phyloP scores from a whole-genome alignment of 2,113 vertebrate genomes.

The Pungitius pungitius region DNA sequence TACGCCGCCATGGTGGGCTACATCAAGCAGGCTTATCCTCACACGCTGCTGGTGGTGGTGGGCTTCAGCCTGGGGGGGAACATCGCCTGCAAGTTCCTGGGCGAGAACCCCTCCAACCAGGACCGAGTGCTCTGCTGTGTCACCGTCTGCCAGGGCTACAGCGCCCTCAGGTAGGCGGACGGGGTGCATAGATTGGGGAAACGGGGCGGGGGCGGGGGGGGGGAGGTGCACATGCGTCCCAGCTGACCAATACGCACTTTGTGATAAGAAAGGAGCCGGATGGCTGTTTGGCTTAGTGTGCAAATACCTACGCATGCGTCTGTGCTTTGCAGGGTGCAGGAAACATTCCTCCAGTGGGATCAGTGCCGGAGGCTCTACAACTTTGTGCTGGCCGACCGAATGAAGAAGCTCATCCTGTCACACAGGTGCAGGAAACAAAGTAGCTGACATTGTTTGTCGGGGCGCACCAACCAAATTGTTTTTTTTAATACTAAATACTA shows the following conservation, averaged over 20 bases:
- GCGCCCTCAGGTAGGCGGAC: slow-evolving; percentile 87
- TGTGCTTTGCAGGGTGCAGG: slow-evolving; percentile 84
- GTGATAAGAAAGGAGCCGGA: not conserved
- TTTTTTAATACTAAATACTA: not conserved
- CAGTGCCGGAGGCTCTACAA: slow-evolving; percentile 94
- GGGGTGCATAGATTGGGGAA: too few relatives aligned
- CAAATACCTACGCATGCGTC: not conserved
- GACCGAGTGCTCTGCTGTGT: slow-evolving; percentile 90
- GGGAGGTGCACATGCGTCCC: not conserved
- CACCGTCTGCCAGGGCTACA: slow-evolving; percentile 94
- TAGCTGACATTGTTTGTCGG: not conserved
- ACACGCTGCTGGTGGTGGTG: slow-evolving; percentile 86
- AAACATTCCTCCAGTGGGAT: slow-evolving; percentile 95
- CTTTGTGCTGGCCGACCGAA: slow-evolving; percentile 91
- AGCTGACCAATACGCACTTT: not conserved
- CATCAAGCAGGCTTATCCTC: slow-evolving; percentile 85
- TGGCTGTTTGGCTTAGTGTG: not conserved
- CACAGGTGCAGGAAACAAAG: slow-evolving; percentile 83
- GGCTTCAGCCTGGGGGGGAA: slow-evolving; percentile 95
- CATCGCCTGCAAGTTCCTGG: slow-evolving; percentile 92
- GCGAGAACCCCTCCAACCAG: slow-evolving; percentile 88
- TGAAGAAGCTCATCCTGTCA: slow-evolving; percentile 93
- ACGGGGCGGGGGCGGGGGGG: accelerated
- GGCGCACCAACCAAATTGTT: not conserved
- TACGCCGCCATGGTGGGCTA: slow-evolving; percentile 89